Conservation (phyloP, 2,113 vertebrate species). For the Dromas ardeola region DNA sequence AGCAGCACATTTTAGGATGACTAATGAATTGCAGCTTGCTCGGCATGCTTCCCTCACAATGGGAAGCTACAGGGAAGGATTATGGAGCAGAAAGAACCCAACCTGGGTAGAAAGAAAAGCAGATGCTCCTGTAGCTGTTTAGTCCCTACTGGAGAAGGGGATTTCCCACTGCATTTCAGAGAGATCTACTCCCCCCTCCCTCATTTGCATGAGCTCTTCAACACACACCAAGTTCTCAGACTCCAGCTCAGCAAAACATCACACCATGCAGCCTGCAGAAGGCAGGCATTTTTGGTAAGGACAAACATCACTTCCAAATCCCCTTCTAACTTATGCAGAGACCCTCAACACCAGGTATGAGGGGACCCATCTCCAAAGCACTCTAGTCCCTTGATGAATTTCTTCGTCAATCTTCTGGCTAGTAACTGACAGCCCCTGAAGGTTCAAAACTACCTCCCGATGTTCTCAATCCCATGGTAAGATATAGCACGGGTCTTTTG, state of each 20-base stretch:
- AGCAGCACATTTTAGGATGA: background rate
- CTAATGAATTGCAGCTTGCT: background rate
- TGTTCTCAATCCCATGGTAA: background rate
- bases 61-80: background rate
- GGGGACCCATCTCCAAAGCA: background rate
- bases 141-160: background rate
- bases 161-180: background rate
- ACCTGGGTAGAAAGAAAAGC: background rate
- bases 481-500: background rate
- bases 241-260: background rate
- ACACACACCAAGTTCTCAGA: background rate
- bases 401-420: background rate
- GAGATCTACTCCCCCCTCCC: fast-evolving
- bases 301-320: background rate
- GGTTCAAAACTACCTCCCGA: background rate
- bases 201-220: background rate
- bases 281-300: background rate
- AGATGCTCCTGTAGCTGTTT: background rate
- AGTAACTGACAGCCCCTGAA: background rate
- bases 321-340: background rate
- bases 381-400: background rate
- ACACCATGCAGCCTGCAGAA: background rate
- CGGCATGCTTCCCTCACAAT: background rate
- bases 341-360: background rate
- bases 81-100: background rate